These are phyloP conservation scores for Lycaon pictus DNA, from an alignment of 2,113 vertebrate species.

Conservation along the genomic window DNA sequence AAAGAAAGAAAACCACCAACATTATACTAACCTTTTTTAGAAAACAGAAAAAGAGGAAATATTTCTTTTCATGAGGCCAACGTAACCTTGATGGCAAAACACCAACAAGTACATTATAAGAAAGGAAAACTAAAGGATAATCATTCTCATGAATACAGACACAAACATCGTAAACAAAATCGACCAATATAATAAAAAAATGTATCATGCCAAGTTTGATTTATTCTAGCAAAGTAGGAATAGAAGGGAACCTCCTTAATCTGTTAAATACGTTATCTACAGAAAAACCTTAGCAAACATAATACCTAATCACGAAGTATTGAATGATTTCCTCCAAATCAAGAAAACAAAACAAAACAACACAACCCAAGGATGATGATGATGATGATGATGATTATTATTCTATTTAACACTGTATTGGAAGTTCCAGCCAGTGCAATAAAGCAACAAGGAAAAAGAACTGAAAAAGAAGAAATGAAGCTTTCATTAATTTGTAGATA, in stretches of 20 bases:
- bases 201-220: neutral
- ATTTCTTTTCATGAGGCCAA: constrained; percentile 1
- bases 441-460: neutral
- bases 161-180: constrained; percentile 23
- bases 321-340: neutral
- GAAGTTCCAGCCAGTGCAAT: neutral
- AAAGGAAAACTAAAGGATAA: constrained; percentile 6
- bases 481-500: neutral
- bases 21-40: neutral
- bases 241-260: neutral
- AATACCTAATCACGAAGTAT: neutral
- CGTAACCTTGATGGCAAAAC: constrained; percentile 1
- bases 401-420: neutral
- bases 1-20: neutral
- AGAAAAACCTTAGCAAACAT: neutral
- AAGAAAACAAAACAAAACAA: constrained; percentile 3
- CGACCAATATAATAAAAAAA: constrained; percentile 20
- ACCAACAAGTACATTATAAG: neutral
- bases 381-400: neutral
- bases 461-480: neutral
- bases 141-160: neutral
- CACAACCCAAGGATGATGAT: neutral
- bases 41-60: neutral
- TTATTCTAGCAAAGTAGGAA: neutral
- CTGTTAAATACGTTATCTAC: neutral